Base-by-base conservation (phyloP, 2,888 invertebrate genomes). In the Phyllotreta striolata region DNA sequence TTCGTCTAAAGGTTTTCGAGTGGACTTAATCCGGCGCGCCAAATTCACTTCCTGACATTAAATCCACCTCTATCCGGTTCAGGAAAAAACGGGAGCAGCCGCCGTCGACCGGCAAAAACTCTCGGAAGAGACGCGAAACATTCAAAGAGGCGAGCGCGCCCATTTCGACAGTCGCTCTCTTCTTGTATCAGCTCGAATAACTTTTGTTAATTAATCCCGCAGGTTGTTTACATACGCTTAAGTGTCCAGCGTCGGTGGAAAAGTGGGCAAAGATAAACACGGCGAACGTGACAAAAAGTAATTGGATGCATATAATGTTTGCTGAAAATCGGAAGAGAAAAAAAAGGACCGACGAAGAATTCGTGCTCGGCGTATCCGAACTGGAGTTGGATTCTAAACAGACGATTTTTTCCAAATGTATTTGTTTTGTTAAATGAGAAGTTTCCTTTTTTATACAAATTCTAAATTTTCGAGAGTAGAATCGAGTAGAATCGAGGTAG, bases 271-370 rank as follows among this genome's bases (percentile, higher is more conserved):
- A 67, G 66, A 67, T 66, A 67, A 69, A 69, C 67, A 62, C 10
- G 60, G 41, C 46, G 69, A 66, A 69, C 69, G 69, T 69, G 69
- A 69, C 69, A 69, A 67, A 69, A 69, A 67, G 67, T 69, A 69
- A 69, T 69, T 69, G 69, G 55, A 65, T 64, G 62, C 66, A 69
- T 65, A 64, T 55, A 34, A 40, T 9, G 43, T 55, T 40, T 41
- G 4, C 43, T 34, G 3, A 1, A 35, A 24, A 24, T 24, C 24
- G 34, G 6, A 49, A 49, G 10, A 49, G 34, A 49, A 47, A 24
- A 49, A n/a, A 49, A 8, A 49, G 49, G 41, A n/a, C 10, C 10
- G 41, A n/a, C n/a, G 41, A 41, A 41, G 41, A 41, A 10, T 41
- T 41, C 10, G 41, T n/a, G 10, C 41, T n/a, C n/a, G 39, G 8